These are phyloP conservation scores for Nerophis lumbriciformis DNA, from an alignment of 2,113 vertebrate genomes.

Conservation along the genomic window DNA sequence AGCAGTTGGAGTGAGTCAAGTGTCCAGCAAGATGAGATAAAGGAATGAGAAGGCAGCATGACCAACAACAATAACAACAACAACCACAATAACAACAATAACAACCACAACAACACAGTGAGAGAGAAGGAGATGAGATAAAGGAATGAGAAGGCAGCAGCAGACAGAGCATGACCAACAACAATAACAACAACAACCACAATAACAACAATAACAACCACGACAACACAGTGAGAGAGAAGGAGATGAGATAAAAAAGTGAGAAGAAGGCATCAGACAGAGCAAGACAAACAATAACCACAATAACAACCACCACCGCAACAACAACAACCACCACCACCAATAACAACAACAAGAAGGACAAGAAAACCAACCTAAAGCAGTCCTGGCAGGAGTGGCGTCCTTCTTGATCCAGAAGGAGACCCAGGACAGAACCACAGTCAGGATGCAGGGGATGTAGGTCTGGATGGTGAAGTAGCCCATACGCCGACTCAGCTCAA, in stretches of 20 bases:
- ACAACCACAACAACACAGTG: too few relatives aligned
- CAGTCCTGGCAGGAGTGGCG: constrained; percentile 91
- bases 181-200: not conserved
- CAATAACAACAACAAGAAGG: too few relatives aligned
- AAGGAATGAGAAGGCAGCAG: not conserved
- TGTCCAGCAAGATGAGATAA: not conserved
- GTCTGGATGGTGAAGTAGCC: constrained; percentile 98
- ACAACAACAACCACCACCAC: too few relatives aligned
- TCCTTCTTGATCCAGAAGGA: constrained; percentile 99
- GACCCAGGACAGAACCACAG: constrained; percentile 95
- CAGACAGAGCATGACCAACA: not conserved
- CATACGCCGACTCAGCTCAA: constrained; percentile 93
- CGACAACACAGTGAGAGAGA: too few relatives aligned
- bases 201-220: too few relatives aligned
- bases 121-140: too few relatives aligned
- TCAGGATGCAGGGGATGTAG: constrained; percentile 95
- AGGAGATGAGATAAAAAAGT: too few relatives aligned
- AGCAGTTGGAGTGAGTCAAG: too few relatives aligned
- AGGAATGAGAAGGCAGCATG: not conserved
- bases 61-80: not conserved
- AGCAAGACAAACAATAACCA: too few relatives aligned
- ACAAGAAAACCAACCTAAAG: constrained; percentile 76
- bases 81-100: too few relatives aligned
- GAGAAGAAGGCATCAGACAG: too few relatives aligned
- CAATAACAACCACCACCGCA: too few relatives aligned